These are phyloP conservation scores for Tinea semifulvella DNA, from an alignment of 2,888 invertebrate species.

Conservation along the genomic window DNA sequence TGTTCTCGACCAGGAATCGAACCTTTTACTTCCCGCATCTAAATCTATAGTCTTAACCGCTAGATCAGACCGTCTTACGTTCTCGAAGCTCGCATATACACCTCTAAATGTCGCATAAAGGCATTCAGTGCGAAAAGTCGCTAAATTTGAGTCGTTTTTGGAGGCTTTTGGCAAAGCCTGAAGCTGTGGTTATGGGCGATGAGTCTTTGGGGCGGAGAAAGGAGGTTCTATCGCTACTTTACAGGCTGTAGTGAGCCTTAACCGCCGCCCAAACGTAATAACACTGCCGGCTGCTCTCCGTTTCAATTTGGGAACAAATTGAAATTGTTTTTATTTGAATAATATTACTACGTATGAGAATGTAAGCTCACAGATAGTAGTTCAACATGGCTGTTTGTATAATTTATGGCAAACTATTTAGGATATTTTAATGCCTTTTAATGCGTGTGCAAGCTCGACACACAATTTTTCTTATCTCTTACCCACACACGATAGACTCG, in stretches of 20 bases:
- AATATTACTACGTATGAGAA: slow-evolving; percentile 39
- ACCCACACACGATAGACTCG: no score
- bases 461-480: no score
- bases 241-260: slow-evolving; percentile 54
- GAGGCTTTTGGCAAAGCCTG: slow-evolving; percentile 61
- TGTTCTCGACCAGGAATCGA: no score
- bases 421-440: no score
- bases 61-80: no score
- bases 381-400: no score
- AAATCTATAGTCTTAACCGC: no score
- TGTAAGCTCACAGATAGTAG: no score
- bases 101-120: slow-evolving; percentile 55
- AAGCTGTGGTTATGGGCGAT: slow-evolving; percentile 61
- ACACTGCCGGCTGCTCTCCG: slow-evolving; percentile 59
- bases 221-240: slow-evolving; percentile 61
- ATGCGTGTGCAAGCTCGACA: no score
- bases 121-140: slow-evolving; percentile 51
- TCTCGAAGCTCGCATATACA: slow-evolving; percentile 37
- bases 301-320: slow-evolving; percentile 68
- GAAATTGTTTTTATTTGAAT: slow-evolving; percentile 69
- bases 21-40: no score
- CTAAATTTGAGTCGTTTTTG: slow-evolving; percentile 61
- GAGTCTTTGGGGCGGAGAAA: slow-evolving; percentile 47
- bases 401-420: no score
- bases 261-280: slow-evolving; percentile 65